Base-by-base conservation (phyloP, 2,113 vertebrate species). In the Lampris incognitus region DNA sequence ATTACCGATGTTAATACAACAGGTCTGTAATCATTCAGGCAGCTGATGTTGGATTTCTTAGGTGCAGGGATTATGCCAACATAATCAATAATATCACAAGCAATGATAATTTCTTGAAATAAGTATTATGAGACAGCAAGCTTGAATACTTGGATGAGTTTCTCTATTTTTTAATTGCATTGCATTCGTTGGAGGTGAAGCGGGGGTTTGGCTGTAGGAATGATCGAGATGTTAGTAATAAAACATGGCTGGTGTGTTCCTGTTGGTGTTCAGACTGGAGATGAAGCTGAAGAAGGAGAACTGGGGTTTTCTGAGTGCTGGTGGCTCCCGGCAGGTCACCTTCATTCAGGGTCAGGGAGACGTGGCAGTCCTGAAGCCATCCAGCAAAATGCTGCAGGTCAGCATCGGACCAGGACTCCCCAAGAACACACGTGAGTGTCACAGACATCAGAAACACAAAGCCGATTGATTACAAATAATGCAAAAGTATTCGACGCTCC, bases 271-370 rank as follows among this genome's bases (percentile, higher is more conserved):
- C 71, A 99, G 98, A 91, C 95, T 99, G 91, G 97, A 98, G 85
- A 76, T 99, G 91, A 99, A 99, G 88, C 86, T 99, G 89, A 99
- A 99, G 84, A 99, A 99, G 92, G 98, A 99, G 91, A 97, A 92
- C 75, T 99, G 97, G 97, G 97, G 97, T 2, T 97, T 97, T 48
- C 94, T 97, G 96, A 98, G 96, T 38, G 96, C 95, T 0, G 94
- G 93, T 3, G 95, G 96, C 13, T 96, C 97, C 65, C 94, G 98
- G 39, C 97, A 99, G 89, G 95, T 99, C 62, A 90, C 96, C 48
- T 98, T 99, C 64, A 84, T 96, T 38, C 96, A 95, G 82, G 97
- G 97, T 72, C 95, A 96, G 55, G 97, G 97, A 2, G 95, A 98
- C 36, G 42, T 88, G 72, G 95, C 95, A 11, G 44, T 96, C 8